Evolutionary conservation across 2,113 vertebrate species (phyloP).

Genomic region (Melanerpes formicivorus): DNA sequence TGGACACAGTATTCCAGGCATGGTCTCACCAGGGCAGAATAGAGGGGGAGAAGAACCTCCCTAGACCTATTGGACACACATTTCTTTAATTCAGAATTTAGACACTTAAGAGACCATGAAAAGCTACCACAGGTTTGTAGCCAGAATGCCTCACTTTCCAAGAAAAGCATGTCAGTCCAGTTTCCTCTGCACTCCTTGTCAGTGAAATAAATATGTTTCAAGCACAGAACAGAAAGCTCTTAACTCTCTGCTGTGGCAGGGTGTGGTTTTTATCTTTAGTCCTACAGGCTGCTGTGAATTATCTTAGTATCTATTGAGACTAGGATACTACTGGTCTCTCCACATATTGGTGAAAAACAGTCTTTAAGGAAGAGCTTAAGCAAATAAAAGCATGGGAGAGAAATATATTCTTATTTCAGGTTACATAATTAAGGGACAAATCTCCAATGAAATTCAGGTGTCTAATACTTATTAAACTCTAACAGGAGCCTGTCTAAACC

Average conservation of each 20-base stretch:
- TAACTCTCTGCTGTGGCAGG: slow-evolving; percentile 24
- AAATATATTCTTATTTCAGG: not conserved
- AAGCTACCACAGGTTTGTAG: not conserved
- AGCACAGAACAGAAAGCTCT: slow-evolving; percentile 14
- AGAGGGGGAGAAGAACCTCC: too few relatives aligned
- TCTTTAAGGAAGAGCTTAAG: not conserved
- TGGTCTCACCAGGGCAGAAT: too few relatives aligned
- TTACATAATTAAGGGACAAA: not conserved
- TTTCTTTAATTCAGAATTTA: not conserved
- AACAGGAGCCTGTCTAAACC: not conserved
- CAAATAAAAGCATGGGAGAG: not conserved
- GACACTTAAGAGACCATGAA: not conserved
- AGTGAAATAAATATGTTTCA: slow-evolving; percentile 28
- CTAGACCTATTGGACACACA: too few relatives aligned
- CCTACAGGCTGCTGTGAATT: slow-evolving; percentile 11
- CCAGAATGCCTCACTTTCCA: not conserved
- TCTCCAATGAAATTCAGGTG: not conserved
- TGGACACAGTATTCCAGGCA: too few relatives aligned
- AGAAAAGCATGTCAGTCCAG: not conserved
- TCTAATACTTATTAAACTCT: not conserved
- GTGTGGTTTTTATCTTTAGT: slow-evolving; percentile 39
- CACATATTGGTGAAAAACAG: not conserved
- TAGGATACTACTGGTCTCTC: not conserved
- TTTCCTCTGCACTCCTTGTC: not conserved
- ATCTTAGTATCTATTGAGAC: slow-evolving; percentile 20